phyloP scores from a whole-genome alignment of 2,888 invertebrate genomes.

The Ophion ventricosus region DNA sequence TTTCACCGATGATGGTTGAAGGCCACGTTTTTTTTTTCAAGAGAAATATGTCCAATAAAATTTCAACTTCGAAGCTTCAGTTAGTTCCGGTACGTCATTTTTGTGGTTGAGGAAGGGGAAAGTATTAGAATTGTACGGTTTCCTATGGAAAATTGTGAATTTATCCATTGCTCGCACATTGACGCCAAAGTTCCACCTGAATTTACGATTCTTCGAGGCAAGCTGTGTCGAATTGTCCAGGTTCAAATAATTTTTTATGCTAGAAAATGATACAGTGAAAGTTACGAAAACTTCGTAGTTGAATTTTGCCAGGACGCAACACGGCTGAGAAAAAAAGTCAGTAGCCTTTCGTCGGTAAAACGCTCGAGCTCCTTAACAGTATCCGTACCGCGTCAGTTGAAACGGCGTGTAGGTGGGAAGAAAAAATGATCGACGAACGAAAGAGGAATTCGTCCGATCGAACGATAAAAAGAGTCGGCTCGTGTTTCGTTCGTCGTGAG shows the following conservation, averaged over 20 bases:
- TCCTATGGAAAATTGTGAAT: no score
- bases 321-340: no score
- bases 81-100: not conserved
- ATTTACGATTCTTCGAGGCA: no score
- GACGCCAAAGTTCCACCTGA: no score
- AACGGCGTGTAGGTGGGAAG: not conserved
- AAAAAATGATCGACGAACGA: not conserved
- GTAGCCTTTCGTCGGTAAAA: not conserved
- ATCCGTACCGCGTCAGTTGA: not conserved
- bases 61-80: not conserved
- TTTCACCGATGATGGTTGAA: not conserved
- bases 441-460: not conserved
- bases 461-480: not conserved
- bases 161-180: no score
- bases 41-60: not conserved
- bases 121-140: not conserved
- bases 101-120: no score
- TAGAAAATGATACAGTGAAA: no score
- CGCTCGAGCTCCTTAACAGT: not conserved
- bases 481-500: not conserved
- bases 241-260: no score
- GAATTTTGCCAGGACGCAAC: no score
- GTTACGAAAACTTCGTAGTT: no score
- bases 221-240: no score
- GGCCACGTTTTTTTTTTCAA: not conserved